Evolutionary conservation across 2,113 vertebrate genomes (phyloP).

Genomic region (Engystomops pustulosus): DNA sequence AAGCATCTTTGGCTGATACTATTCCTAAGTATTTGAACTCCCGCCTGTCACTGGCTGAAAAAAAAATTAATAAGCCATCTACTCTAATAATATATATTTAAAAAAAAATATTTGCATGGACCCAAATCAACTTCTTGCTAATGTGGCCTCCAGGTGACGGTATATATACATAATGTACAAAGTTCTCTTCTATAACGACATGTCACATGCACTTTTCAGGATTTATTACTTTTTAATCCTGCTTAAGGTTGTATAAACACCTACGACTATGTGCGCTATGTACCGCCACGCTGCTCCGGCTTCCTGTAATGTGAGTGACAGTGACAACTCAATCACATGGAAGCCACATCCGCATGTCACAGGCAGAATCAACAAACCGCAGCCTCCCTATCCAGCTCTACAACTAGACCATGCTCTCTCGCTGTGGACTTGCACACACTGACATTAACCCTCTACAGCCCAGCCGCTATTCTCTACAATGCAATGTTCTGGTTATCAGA

Average conservation of each 20-base stretch:
- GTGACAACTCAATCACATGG: neutral
- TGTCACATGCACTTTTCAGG: neutral
- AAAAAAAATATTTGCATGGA: neutral
- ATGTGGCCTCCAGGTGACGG: neutral
- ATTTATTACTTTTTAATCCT: neutral
- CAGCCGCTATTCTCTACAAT: too few relatives aligned
- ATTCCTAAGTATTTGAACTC: too few relatives aligned
- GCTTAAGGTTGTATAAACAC: too few relatives aligned
- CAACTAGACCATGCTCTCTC: neutral
- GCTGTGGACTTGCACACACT: too few relatives aligned
- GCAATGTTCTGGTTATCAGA: too few relatives aligned
- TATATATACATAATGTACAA: neutral
- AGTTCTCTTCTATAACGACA: neutral
- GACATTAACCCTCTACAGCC: too few relatives aligned
- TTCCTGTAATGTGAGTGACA: slow-evolving; percentile 34
- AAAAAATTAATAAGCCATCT: too few relatives aligned
- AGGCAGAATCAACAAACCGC: slow-evolving; percentile 9
- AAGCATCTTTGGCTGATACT: too few relatives aligned
- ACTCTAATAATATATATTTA: too few relatives aligned
- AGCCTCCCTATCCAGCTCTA: neutral
- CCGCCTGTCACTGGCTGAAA: too few relatives aligned
- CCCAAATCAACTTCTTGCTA: neutral
- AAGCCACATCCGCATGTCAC: slow-evolving; percentile 38
- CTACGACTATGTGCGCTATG: neutral
- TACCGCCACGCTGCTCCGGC: neutral